phyloP scores from a whole-genome alignment of 2,888 invertebrate species.

The Temnothorax unifasciatus region DNA sequence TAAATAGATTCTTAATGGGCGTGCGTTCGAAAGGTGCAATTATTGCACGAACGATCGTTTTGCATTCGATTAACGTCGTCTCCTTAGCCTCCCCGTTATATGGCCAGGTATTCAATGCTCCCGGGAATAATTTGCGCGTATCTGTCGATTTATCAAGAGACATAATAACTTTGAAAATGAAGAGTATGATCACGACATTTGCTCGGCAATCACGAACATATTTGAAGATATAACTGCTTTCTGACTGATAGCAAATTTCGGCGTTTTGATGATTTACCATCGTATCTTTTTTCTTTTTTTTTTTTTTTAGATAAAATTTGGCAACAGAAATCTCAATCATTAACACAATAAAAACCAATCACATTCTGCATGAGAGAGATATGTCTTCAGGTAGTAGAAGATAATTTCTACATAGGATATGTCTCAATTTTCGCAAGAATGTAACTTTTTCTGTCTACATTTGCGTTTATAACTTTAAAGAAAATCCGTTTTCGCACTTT shows the following conservation, averaged over 20 bases:
- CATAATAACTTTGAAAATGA: conserved; percentile 2
- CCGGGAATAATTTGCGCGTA: conserved; percentile 22
- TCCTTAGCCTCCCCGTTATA: conserved; percentile 19
- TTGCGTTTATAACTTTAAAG: not conserved
- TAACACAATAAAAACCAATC: not conserved
- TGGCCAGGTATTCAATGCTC: conserved; percentile 17
- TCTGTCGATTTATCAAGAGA: not conserved
- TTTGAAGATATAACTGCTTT: not conserved
- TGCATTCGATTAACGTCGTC: conserved; percentile 64
- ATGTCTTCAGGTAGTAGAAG: not conserved
- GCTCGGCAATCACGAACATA: not conserved
- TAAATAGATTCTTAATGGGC: conserved; percentile 78
- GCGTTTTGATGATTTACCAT: not conserved
- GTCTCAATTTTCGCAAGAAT: not conserved
- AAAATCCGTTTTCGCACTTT: not conserved
- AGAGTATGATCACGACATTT: not conserved
- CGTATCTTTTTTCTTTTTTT: not conserved
- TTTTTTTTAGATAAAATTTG: not conserved
- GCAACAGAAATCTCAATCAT: not conserved
- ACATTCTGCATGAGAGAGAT: not conserved
- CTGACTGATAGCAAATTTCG: not conserved
- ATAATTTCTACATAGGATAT: not conserved
- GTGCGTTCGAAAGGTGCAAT: conserved; percentile 70
- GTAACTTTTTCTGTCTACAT: not conserved
- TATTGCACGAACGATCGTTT: conserved; percentile 62